A percentile compares a stretch with the other conserved stretches of the same genome.
Conservation (phyloP, 2,888 invertebrate species). For the Pyrocoelia pectoralis region DNA sequence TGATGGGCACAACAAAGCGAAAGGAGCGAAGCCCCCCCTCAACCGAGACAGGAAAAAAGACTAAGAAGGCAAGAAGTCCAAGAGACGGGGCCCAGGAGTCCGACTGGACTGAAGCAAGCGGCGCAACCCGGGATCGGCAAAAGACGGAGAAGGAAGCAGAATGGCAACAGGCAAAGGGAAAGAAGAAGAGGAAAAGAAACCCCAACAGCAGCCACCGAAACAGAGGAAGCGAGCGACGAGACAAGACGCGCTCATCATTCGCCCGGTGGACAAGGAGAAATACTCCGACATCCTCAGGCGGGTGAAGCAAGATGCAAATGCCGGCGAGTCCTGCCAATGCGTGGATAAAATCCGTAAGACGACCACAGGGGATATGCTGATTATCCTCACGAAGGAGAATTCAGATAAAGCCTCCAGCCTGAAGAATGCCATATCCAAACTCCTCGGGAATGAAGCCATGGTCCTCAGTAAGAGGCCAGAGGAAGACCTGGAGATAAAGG, state of each 20-base stretch:
- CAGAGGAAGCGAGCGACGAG: neutral
- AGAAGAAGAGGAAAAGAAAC: too few species aligned
- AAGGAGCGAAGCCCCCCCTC: too few species aligned
- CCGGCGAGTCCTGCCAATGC: neutral
- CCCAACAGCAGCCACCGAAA: too few species aligned
- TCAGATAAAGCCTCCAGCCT: neutral
- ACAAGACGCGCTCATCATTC: neutral
- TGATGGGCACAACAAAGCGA: too few species aligned
- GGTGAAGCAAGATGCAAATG: neutral
- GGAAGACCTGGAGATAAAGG: neutral
- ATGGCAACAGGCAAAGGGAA: too few species aligned
- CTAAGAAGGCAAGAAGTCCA: too few species aligned
- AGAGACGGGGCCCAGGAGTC: too few species aligned
- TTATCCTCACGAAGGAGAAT: neutral
- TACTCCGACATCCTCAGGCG: neutral
- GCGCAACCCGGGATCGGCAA: too few species aligned
- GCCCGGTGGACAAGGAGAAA: neutral
- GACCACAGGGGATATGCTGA: neutral
- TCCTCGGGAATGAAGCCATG: neutral
- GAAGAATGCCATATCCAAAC: neutral
- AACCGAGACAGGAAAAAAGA: too few species aligned
- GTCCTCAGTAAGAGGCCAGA: neutral
- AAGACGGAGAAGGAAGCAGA: too few species aligned
- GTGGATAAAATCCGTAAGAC: too few species aligned
- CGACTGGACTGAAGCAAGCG: too few species aligned